phyloP scores from a whole-genome alignment of 2,113 vertebrate species.

The Pseudopipra pipra region DNA sequence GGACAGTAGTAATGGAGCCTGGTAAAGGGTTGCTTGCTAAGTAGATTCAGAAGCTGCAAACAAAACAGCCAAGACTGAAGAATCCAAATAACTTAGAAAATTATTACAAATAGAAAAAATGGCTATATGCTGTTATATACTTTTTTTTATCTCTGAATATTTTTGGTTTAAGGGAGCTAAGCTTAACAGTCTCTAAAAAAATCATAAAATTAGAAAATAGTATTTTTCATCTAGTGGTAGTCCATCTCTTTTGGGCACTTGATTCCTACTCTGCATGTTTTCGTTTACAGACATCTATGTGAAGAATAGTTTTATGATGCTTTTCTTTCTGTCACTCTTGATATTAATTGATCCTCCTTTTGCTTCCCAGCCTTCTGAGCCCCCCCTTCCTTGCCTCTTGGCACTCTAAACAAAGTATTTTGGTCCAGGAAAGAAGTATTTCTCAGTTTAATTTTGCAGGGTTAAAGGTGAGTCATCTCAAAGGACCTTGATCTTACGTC shows the following conservation, averaged over 20 bases:
- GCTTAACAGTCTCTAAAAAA: background rate
- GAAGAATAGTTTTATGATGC: background rate
- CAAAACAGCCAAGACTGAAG: background rate
- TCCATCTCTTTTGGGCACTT: background rate
- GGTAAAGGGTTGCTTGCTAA: background rate
- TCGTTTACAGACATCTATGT: background rate
- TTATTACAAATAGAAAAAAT: background rate
- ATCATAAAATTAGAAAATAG: background rate
- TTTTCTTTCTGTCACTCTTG: background rate
- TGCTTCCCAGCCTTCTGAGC: background rate
- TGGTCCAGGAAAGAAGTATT: background rate
- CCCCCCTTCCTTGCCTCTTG: accelerated
- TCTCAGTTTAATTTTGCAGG: background rate
- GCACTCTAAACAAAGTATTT: background rate
- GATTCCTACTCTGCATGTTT: background rate
- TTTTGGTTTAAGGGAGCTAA: background rate
- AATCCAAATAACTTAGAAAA: background rate
- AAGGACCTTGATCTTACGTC: background rate
- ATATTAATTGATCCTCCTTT: background rate
- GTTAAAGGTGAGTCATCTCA: background rate
- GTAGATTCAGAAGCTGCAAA: background rate
- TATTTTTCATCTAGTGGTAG: background rate
- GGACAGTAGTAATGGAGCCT: background rate
- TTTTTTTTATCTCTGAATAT: background rate
- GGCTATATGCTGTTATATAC: background rate